Evolutionary conservation across 2,888 invertebrate species (phyloP).

Genomic region (Tridacna crocea): DNA sequence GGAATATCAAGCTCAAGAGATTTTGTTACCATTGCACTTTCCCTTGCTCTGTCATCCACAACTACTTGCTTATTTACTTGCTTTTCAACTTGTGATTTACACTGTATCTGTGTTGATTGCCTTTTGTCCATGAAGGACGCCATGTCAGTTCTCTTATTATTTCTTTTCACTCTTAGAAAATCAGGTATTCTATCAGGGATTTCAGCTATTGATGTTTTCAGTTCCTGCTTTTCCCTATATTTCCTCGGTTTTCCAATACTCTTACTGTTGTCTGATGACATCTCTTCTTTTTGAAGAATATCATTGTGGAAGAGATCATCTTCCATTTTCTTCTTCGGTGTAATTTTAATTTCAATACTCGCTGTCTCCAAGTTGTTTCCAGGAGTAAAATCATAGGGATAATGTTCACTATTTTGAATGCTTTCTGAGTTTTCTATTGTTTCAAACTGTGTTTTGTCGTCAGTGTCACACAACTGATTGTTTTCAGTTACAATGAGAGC

Average conservation of each 20-base stretch:
- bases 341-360: constrained; percentile 28
- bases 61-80: background rate
- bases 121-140: background rate
- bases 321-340: constrained; percentile 2
- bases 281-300: background rate
- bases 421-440: too few species aligned
- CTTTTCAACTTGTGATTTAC: background rate
- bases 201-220: constrained; percentile 15
- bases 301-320: background rate
- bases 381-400: too few species aligned
- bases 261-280: background rate
- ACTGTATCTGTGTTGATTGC: background rate
- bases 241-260: background rate
- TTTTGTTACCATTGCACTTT: background rate
- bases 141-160: background rate
- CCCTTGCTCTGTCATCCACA: background rate
- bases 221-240: too few species aligned
- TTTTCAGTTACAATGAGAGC: background rate
- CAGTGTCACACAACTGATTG: too few species aligned
- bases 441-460: too few species aligned
- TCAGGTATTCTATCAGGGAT: constrained; percentile 23
- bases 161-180: constrained; percentile 2
- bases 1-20: constrained; percentile 1
- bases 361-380: background rate
- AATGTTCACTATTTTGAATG: too few species aligned